These are phyloP conservation scores for Atta texana DNA, from an alignment of 1,140 invertebrate genomes.

Conservation along the genomic window DNA sequence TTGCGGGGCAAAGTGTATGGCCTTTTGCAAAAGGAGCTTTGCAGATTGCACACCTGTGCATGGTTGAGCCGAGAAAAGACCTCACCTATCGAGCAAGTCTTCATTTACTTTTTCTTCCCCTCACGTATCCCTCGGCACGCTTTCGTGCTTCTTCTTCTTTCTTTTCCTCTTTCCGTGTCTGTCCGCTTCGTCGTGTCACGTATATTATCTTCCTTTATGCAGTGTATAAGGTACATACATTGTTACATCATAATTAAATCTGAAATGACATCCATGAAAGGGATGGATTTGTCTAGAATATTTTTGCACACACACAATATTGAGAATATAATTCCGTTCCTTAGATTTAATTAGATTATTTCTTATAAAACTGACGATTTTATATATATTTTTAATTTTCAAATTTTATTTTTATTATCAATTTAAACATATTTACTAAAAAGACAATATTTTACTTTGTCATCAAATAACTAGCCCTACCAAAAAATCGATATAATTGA, in stretches of 20 bases:
- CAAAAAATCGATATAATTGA: too few relatives aligned
- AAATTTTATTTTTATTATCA: constrained; percentile 3
- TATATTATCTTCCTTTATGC: constrained; percentile 16
- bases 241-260: not conserved
- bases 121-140: constrained; percentile 65
- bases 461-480: too few relatives aligned
- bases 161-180: constrained; percentile 28
- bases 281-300: not conserved
- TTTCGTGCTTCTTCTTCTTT: constrained; percentile 41
- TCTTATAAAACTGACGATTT: not conserved
- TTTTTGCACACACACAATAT: not conserved
- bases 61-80: constrained; percentile 82
- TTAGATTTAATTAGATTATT: not conserved
- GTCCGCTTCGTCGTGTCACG: not conserved
- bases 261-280: not conserved
- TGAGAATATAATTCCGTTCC: not conserved
- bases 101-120: constrained; percentile 85
- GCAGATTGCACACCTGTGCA: constrained; percentile 85
- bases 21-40: constrained; percentile 83
- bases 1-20: constrained; percentile 68
- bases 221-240: not conserved
- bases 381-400: not conserved
- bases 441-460: not conserved
- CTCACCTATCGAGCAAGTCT: constrained; percentile 85
- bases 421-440: not conserved